Conservation (phyloP, 2,888 invertebrate species). For the Physocephala rufipes region DNA sequence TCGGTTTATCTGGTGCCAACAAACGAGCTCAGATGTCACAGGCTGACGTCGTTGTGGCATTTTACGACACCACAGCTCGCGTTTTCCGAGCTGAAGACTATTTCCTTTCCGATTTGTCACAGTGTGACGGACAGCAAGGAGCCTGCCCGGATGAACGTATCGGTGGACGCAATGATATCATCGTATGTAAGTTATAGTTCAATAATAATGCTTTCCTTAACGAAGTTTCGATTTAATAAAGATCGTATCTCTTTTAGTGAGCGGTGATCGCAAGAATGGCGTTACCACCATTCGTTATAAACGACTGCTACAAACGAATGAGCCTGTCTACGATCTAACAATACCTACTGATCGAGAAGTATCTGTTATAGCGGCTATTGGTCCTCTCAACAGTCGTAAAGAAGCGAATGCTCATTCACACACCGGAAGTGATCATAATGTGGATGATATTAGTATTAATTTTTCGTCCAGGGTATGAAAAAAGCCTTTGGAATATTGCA, state of each 20-base stretch:
- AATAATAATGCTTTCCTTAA: neutral
- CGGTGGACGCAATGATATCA: constrained; percentile 82
- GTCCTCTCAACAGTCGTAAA: constrained; percentile 79
- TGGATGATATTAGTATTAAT: constrained; percentile 79
- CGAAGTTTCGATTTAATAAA: neutral
- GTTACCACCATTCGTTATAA: constrained; percentile 83
- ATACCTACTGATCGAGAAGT: constrained; percentile 75
- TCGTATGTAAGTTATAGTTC: constrained; percentile 67
- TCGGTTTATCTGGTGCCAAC: constrained; percentile 83
- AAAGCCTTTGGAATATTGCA: neutral
- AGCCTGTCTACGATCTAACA: constrained; percentile 76
- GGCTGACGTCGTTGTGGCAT: constrained; percentile 85
- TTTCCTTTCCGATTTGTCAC: constrained; percentile 81
- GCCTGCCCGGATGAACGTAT: constrained; percentile 87
- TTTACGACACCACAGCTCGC: constrained; percentile 70
- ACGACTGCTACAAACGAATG: constrained; percentile 80
- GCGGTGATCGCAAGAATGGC: constrained; percentile 80
- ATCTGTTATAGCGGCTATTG: constrained; percentile 88
- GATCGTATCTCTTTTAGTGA: constrained; percentile 64
- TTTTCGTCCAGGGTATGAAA: constrained; percentile 72
- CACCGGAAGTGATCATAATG: constrained; percentile 61
- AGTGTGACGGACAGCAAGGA: constrained; percentile 83
- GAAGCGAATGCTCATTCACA: constrained; percentile 86
- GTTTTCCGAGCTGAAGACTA: constrained; percentile 84
- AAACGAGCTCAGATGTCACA: constrained; percentile 80